Base-by-base conservation (phyloP, 2,888 invertebrate species). In the Macrophya annulata region DNA sequence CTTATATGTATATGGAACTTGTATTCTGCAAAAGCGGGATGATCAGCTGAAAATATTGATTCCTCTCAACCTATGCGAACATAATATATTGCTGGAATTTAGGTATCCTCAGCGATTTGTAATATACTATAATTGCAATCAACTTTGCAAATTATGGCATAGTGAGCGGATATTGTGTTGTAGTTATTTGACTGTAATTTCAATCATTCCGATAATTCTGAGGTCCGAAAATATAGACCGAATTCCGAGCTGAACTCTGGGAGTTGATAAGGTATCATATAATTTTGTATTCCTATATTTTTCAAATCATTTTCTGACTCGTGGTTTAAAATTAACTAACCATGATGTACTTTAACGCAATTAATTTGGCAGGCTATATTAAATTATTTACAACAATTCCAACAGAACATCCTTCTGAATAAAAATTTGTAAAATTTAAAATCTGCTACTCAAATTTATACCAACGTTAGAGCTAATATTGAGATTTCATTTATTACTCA, bases 111-210 rank as follows among this genome's bases (percentile, higher is more conserved):
- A 65, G 17, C 31, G 31, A 65, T 65, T 65, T 31, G 65, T 65
- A 65, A 65, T 37, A 68, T 68, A 65, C 15, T 37, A 68, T 68
- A 17, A 68, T 68, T 68, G 17, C 37, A 17, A 37, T 68, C 31
- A 37, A 68, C 37, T 68, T 68, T 68, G 37, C 17, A 17, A 68
- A 68, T 68, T 37, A 68, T 68, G 37, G 37, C 68, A 62, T 4
- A 68, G 17, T 68, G 15, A 2, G 15, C 68, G 68, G 68, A 25
- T 25, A 68, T 12, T 37, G 31, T 68, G 25, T 12, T 12, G 25
- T 31, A 37, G 68, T 25, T n/a, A n/a, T 68, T 37, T 37, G 37
- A 68, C 37, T 31, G 10, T n/a, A 37, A 68, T 37, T 37, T 31
- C 12, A 68, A 31, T 25, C 25, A 25, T 68, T 10, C 68, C 68